Evolutionary conservation across 1,140 invertebrate genomes (phyloP), one percentile per base, ranked within the genome.

Genomic region (Drosophila murphyi): DNA sequence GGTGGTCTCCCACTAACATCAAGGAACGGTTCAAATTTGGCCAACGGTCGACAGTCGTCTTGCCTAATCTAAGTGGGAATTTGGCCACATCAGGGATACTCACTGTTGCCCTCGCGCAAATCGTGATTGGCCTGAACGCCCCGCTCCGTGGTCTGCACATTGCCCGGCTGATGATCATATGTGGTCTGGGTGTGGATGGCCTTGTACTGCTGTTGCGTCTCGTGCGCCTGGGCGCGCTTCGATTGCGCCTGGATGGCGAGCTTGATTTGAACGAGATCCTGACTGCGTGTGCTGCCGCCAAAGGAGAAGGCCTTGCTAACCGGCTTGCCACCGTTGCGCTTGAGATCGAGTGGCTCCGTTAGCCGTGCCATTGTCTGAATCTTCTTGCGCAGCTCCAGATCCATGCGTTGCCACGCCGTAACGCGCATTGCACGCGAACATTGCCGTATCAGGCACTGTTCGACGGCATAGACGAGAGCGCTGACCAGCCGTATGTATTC

Each of bases 341-440:
- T 89, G 52, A 91, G 45, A 64, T 92, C 91, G 28, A 91, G 60
- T 4, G 91, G 55, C 29, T 92, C 92, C 0, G 91, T 92, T 4
- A 95, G 92, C 51, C 94, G 94, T 4, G 95, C 95, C 34, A 94
- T 82, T 51, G 94, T 94, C 69, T 95, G 95, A 37, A 95, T 94
- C 75, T 94, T 93, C 63, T 93, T 93, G 35, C 95, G 93, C 12
- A 95, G 82, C 31, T 95, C 94, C 32, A 95, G 85, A 72, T 95
- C 95, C 93, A 96, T 94, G 78, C 95, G 93, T 1, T 94, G 91
- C 95, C 95, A 96, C 0, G 94, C 94, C 2, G 94, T 94, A 2
- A 95, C 94, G 34, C 95, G 93, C 43, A 94, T 94, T 1, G 95
- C 94, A 34, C 94, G 92, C 3, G 94, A 93, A 20, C 95, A 95